These are phyloP conservation scores for Dyspetes luteomarginatus DNA, from an alignment of 2,888 invertebrate species.

Conservation along the genomic window DNA sequence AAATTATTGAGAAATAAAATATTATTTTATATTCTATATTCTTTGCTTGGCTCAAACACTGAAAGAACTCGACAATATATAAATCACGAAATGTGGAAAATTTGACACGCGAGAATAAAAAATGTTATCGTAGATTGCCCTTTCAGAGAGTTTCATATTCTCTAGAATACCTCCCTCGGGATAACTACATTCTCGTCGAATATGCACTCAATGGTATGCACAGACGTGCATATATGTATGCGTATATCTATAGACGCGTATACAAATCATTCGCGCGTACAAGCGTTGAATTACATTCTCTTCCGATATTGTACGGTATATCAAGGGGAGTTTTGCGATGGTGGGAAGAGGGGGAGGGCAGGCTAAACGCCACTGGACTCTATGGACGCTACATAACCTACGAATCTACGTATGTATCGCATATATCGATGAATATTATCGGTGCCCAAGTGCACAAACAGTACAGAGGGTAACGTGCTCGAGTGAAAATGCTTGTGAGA, in stretches of 20 bases:
- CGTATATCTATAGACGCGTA: neutral
- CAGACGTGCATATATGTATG: neutral
- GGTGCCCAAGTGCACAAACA: neutral
- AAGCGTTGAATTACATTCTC: slow-evolving; percentile 31
- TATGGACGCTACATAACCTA: neutral
- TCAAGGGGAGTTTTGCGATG: neutral
- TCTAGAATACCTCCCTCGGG: neutral
- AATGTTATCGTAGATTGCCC: neutral
- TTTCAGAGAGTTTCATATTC: neutral
- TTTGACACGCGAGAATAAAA: neutral
- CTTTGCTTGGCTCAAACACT: neutral
- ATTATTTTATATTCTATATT: slow-evolving; percentile 4
- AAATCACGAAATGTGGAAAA: neutral
- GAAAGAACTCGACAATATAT: neutral
- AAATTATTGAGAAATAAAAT: neutral
- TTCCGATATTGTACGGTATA: neutral
- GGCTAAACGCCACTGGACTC: neutral
- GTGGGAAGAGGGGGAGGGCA: neutral
- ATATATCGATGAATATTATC: slow-evolving; percentile 9
- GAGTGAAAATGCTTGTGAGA: slow-evolving; percentile 17
- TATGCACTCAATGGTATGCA: neutral
- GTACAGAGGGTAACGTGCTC: slow-evolving; percentile 7
- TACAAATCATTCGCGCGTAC: slow-evolving; percentile 14
- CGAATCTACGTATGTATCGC: slow-evolving; percentile 13
- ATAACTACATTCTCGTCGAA: neutral